Conservation (phyloP, 2,888 invertebrate species). For the Azorinus chamasolen region DNA sequence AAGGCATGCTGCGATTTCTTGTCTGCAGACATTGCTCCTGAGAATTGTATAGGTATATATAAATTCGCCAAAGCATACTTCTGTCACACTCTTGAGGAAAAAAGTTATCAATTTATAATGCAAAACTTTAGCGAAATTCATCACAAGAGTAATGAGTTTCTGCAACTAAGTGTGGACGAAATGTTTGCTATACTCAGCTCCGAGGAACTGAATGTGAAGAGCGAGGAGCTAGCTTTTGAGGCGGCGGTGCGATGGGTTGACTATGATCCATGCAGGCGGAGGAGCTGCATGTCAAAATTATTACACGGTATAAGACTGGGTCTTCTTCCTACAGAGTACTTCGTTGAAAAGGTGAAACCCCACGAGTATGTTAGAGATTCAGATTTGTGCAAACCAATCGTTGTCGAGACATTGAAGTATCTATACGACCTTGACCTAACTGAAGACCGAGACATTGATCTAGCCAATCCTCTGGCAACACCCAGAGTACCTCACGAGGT, state of each 20-base stretch:
- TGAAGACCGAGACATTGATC: conserved; percentile 89
- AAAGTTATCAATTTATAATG: conserved; percentile 91
- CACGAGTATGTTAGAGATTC: conserved; percentile 92
- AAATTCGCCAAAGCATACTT: conserved; percentile 93
- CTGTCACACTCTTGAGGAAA: conserved; percentile 91
- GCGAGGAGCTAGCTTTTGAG: conserved; percentile 85
- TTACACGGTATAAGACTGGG: conserved; percentile 84
- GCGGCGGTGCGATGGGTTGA: conserved; percentile 93
- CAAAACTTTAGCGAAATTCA: conserved; percentile 81
- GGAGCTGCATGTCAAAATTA: conserved; percentile 91
- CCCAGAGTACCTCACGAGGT: conserved; percentile 90
- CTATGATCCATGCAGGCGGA: conserved; percentile 91
- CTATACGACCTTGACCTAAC: conserved; percentile 97
- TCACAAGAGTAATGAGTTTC: conserved; percentile 77
- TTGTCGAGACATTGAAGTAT: conserved; percentile 96
- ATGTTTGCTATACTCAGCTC: conserved; percentile 76
- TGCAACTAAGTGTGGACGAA: conserved; percentile 88
- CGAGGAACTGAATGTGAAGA: conserved; percentile 85
- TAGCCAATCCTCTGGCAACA: conserved; percentile 89
- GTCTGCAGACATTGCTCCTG: conserved; percentile 90
- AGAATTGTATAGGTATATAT: conserved; percentile 94
- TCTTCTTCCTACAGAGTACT: conserved; percentile 95
- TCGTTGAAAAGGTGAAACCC: conserved; percentile 92
- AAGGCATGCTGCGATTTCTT: conserved; percentile 93
- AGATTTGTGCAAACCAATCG: conserved; percentile 94